phyloP scores from a whole-genome alignment of 2,888 invertebrate species.

The Ditula angustiorana region DNA sequence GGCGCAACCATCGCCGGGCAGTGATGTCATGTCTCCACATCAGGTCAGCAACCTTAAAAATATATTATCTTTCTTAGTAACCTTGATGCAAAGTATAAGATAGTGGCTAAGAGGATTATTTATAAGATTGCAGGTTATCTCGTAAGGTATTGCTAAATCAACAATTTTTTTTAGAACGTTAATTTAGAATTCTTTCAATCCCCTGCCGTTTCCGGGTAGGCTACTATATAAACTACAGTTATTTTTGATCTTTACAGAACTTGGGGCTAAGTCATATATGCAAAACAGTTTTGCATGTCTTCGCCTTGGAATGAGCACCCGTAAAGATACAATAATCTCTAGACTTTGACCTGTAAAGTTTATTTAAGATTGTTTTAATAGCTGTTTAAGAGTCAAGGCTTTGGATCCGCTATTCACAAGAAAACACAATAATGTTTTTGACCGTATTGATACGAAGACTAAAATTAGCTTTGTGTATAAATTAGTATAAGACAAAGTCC shows the following conservation, averaged over 20 bases:
- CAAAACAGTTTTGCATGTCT: not conserved
- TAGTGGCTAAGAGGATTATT: not conserved
- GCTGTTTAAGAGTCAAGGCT: not conserved
- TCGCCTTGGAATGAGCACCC: not conserved
- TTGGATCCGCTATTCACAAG: not conserved
- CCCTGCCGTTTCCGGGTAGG: not conserved
- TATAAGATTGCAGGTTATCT: not conserved
- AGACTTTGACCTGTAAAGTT: conserved; percentile 9
- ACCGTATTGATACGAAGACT: not conserved
- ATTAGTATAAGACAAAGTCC: too few species aligned
- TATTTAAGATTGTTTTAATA: not conserved
- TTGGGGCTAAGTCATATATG: not conserved
- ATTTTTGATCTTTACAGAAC: not conserved
- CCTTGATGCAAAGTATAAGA: not conserved
- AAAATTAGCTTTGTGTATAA: not conserved
- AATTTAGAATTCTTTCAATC: not conserved
- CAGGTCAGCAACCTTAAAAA: conserved; percentile 60
- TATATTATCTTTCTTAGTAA: too few species aligned
- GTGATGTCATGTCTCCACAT: conserved; percentile 80
- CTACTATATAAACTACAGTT: not conserved
- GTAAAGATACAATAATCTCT: conserved; percentile 1
- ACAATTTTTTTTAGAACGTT: not conserved
- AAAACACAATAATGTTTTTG: not conserved
- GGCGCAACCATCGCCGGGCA: conserved; percentile 79
- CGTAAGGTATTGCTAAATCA: not conserved